phyloP scores from a whole-genome alignment of 2,113 vertebrate species.

The Callaeas wilsoni region DNA sequence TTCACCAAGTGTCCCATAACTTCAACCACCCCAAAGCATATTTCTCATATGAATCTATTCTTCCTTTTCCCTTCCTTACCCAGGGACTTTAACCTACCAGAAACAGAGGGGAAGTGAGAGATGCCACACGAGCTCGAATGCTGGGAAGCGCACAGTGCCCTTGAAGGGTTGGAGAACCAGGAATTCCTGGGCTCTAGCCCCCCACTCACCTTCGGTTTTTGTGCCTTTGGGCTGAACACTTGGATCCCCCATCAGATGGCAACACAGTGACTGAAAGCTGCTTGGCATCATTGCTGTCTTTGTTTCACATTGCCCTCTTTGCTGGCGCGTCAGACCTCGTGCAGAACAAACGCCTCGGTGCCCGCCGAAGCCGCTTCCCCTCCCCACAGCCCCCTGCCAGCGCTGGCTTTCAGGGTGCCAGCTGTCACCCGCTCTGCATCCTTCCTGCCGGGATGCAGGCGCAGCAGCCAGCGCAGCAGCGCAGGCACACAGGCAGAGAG shows the following conservation, averaged over 20 bases:
- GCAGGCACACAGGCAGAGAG: neutral
- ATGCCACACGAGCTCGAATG: accelerated
- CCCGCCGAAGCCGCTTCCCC: neutral
- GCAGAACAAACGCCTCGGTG: neutral
- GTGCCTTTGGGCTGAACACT: neutral
- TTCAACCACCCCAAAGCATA: neutral
- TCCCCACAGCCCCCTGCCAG: neutral
- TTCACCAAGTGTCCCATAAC: neutral
- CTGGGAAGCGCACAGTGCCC: neutral
- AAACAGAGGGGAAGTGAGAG: neutral
- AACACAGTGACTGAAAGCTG: accelerated
- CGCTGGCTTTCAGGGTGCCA: neutral
- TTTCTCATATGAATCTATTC: neutral
- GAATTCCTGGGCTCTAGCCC: neutral
- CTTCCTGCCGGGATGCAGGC: neutral
- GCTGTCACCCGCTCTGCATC: neutral
- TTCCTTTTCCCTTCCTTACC: neutral
- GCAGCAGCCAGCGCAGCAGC: neutral
- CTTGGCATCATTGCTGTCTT: neutral
- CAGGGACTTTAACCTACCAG: neutral
- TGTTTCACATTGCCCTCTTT: neutral
- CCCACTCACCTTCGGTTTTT: accelerated
- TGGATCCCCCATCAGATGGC: neutral
- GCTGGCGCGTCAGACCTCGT: neutral
- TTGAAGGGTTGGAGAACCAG: neutral